A percentile compares a stretch with the other conserved stretches of the same genome.
phyloP scores from a whole-genome alignment of 37 sponge, comb jelly and placozoan genomes.

The Ephydatia muelleri region DNA sequence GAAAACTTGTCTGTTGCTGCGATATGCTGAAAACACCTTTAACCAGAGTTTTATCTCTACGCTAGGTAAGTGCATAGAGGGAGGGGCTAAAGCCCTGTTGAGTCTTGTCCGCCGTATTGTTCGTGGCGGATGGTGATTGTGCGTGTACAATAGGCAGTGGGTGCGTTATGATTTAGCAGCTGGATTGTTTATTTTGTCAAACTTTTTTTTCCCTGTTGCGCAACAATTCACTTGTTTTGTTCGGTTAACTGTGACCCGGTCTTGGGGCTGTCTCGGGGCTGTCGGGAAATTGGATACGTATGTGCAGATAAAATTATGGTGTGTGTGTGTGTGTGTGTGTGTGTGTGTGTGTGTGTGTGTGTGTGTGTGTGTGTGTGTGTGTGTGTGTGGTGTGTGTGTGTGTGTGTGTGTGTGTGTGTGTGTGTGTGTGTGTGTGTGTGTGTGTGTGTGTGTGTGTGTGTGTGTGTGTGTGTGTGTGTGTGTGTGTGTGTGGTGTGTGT shows the following conservation, averaged over 20 bases:
- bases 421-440: conserved; percentile 21
- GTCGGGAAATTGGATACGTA: too few relatives aligned
- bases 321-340: too few relatives aligned
- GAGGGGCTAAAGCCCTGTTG: background rate
- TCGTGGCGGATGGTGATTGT: background rate
- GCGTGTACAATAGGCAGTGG: background rate
- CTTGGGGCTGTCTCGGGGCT: too few relatives aligned
- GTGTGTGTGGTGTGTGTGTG: conserved; percentile 18
- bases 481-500: too few relatives aligned
- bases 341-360: too few relatives aligned
- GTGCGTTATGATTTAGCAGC: background rate
- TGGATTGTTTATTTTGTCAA: background rate
- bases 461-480: conserved; percentile 2
- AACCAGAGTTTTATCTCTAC: conserved; percentile 79
- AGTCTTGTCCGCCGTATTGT: background rate
- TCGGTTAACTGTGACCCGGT: background rate
- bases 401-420: conserved; percentile 15
- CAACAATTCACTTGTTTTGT: background rate
- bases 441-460: background rate
- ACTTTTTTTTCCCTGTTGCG: background rate
- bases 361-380: background rate
- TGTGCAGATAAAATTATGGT: too few relatives aligned
- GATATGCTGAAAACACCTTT: conserved; percentile 82
- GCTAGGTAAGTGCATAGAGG: conserved; percentile 51
- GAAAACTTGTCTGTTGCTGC: conserved; percentile 76